phyloP scores from a whole-genome alignment of 2,113 vertebrate genomes.

The Ctenomys sociabilis region DNA sequence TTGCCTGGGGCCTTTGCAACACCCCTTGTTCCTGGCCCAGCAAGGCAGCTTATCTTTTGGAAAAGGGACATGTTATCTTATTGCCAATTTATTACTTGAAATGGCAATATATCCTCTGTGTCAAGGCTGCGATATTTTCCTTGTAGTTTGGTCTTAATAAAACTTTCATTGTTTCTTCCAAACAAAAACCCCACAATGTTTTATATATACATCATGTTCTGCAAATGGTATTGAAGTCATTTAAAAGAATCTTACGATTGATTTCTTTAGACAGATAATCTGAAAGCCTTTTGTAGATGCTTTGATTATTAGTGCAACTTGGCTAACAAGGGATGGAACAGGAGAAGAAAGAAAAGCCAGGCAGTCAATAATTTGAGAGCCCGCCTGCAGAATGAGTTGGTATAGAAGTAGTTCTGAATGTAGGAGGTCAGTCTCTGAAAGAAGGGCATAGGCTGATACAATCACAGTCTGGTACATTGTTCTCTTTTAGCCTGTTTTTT shows the following conservation, averaged over 20 bases:
- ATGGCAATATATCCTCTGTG: no score
- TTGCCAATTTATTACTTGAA: no score
- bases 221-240: neutral
- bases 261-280: constrained; percentile 4
- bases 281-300: neutral
- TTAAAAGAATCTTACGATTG: neutral
- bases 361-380: neutral
- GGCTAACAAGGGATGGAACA: neutral
- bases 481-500: neutral
- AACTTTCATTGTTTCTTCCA: no score
- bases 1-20: no score
- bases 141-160: no score
- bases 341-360: neutral
- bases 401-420: neutral
- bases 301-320: neutral
- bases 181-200: no score
- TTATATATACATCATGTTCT: neutral
- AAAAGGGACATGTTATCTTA: no score
- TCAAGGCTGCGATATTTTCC: no score
- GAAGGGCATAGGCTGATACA: neutral
- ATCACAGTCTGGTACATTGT: neutral
- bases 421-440: neutral
- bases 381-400: no score
- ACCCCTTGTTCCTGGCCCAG: no score
- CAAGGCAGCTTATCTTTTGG: no score